These are phyloP conservation scores for Cryptotis parvus DNA, from an alignment of 2,113 vertebrate genomes.

Conservation along the genomic window DNA sequence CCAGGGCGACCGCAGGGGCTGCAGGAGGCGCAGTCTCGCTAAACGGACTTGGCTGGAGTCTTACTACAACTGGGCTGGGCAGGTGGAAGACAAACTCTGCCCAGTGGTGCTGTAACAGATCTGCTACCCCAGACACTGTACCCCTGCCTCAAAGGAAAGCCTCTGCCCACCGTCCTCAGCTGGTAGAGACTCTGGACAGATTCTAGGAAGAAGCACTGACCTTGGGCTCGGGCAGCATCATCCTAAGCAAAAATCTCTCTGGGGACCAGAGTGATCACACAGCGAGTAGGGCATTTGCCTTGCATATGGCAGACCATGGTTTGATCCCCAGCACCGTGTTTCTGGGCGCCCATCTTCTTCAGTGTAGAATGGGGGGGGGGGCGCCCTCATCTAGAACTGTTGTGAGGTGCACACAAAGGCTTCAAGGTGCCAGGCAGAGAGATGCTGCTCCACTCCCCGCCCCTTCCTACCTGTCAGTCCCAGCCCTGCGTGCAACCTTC, in stretches of 20 bases:
- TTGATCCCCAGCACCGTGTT: background rate
- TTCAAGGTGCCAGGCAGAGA: background rate
- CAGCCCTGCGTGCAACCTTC: background rate
- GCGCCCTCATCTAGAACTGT: fast-evolving
- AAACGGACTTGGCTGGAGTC: background rate
- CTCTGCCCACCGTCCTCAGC: too few species aligned
- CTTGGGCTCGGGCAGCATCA: background rate
- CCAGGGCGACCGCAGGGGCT: background rate
- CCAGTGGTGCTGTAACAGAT: too few species aligned
- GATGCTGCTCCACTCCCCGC: background rate
- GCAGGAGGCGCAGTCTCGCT: background rate
- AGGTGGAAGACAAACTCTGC: background rate
- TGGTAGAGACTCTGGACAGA: background rate
- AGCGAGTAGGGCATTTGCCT: too few species aligned
- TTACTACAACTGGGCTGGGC: background rate
- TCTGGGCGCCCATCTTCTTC: background rate
- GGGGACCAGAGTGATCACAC: too few species aligned
- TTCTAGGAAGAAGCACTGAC: background rate
- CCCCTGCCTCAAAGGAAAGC: too few species aligned
- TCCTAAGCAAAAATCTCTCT: background rate
- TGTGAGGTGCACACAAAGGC: background rate
- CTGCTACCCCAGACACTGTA: too few species aligned
- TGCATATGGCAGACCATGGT: too few species aligned
- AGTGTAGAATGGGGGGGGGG: background rate
- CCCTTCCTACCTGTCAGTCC: background rate